Conservation (phyloP, 2,113 vertebrate species). For the Heterotilapia buettikoferi region DNA sequence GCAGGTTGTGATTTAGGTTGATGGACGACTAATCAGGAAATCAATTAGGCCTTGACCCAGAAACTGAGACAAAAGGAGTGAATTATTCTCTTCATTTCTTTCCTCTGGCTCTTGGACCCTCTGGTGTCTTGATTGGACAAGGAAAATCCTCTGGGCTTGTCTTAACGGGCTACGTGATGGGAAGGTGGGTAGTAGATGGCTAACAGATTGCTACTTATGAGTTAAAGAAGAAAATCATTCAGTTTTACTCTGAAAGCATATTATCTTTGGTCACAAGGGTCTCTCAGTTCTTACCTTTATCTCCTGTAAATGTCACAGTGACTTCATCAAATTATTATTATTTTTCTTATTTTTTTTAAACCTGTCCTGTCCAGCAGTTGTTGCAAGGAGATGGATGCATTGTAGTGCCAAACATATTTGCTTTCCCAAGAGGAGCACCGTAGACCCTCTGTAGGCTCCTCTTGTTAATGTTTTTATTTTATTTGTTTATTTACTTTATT, state of each 20-base stretch:
- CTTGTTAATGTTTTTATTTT: background rate
- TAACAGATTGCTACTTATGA: background rate
- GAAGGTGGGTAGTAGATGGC: background rate
- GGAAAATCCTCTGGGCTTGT: slow-evolving; percentile 41
- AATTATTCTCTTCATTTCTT: slow-evolving; percentile 41
- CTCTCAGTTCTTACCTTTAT: background rate
- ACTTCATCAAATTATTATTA: background rate
- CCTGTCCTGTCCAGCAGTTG: too few relatives aligned
- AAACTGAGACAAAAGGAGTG: slow-evolving; percentile 81
- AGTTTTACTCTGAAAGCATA: background rate
- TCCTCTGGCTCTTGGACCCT: slow-evolving; percentile 62
- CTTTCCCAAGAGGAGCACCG: background rate
- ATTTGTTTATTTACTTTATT: background rate
- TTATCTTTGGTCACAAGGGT: background rate
- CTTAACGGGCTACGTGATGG: background rate
- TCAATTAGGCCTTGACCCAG: slow-evolving; percentile 92
- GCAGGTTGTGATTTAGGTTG: slow-evolving; percentile 74
- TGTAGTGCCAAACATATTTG: background rate
- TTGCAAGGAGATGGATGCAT: too few relatives aligned
- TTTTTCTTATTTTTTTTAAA: too few relatives aligned
- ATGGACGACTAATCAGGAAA: slow-evolving; percentile 82
- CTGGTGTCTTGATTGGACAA: slow-evolving; percentile 49
- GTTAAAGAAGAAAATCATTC: background rate
- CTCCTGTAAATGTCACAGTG: background rate
- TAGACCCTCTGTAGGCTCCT: background rate